phyloP scores from a whole-genome alignment of 2,113 vertebrate species.

The Xenus cinereus region DNA sequence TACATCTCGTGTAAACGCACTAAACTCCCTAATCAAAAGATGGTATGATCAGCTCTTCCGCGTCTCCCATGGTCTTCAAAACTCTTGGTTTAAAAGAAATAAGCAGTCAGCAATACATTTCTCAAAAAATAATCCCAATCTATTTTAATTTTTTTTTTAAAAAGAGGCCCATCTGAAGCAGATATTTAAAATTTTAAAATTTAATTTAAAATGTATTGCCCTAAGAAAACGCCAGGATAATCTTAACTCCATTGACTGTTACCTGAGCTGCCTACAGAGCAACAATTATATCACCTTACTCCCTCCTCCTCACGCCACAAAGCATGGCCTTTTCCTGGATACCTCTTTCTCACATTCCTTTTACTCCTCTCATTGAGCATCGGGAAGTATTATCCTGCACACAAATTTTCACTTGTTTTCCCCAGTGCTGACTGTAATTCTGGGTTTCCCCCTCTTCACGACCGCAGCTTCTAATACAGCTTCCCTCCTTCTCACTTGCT shows the following conservation, averaged over 20 bases:
- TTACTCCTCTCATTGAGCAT: neutral
- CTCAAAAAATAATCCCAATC: neutral
- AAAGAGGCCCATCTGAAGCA: neutral
- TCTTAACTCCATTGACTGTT: neutral
- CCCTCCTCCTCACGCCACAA: neutral
- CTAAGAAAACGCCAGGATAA: neutral
- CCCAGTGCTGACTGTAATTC: neutral
- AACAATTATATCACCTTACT: neutral
- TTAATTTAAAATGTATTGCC: too few relatives aligned
- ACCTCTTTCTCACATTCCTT: neutral
- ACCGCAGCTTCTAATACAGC: neutral
- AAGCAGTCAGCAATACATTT: neutral
- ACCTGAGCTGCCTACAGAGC: slow-evolving; percentile 18
- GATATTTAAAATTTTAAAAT: too few relatives aligned
- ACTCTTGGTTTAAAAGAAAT: neutral
- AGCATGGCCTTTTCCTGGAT: neutral
- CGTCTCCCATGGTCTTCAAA: neutral
- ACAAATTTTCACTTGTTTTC: slow-evolving; percentile 10
- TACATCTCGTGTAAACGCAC: neutral
- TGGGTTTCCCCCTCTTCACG: neutral
- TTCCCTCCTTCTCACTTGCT: slow-evolving; percentile 20
- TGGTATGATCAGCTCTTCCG: neutral
- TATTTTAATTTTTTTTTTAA: neutral
- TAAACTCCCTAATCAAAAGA: neutral
- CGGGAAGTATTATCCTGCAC: neutral